Percentiles rank a stretch among this genome's conserved stretches.
Evolutionary conservation across 2,113 vertebrate genomes (phyloP).

Genomic region (Thunnus thynnus): DNA sequence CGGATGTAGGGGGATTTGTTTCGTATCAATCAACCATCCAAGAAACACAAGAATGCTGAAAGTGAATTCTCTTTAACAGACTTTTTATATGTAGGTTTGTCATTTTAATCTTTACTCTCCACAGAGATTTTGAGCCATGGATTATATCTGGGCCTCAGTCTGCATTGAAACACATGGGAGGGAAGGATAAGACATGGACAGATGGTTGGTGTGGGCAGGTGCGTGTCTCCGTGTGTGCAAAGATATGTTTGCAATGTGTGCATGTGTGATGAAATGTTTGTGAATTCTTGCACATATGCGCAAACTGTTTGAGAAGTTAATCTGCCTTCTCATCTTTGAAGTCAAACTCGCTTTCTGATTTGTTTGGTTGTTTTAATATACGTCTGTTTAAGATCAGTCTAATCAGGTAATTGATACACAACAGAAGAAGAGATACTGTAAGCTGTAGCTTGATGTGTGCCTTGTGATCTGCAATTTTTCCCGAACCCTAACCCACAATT

Average conservation of each 20-base stretch:
- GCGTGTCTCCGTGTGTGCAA: slow-evolving; percentile 12
- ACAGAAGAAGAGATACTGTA: background rate
- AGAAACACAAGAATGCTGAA: background rate
- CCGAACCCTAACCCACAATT: background rate
- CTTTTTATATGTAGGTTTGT: slow-evolving; percentile 6
- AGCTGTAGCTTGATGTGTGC: background rate
- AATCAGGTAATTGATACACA: background rate
- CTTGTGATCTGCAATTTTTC: background rate
- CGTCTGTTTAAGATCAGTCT: background rate
- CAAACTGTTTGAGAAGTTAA: background rate
- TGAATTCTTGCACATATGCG: background rate
- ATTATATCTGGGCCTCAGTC: slow-evolving; percentile 32
- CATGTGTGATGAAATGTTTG: slow-evolving; percentile 29
- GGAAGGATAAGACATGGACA: slow-evolving; percentile 35
- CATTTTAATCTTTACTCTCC: slow-evolving; percentile 27
- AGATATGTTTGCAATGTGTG: slow-evolving; percentile 15
- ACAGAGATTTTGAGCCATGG: slow-evolving; percentile 14
- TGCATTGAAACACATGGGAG: slow-evolving; percentile 1
- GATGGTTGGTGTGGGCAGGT: slow-evolving; percentile 58
- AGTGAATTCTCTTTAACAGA: background rate
- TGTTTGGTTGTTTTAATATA: background rate
- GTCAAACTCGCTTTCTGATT: background rate
- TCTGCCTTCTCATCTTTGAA: slow-evolving; percentile 5
- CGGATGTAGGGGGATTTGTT: too few species aligned
- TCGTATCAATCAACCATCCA: too few species aligned